Evolutionary conservation across 2,888 invertebrate genomes (phyloP).

Genomic region (Eristalis arbustorum): DNA sequence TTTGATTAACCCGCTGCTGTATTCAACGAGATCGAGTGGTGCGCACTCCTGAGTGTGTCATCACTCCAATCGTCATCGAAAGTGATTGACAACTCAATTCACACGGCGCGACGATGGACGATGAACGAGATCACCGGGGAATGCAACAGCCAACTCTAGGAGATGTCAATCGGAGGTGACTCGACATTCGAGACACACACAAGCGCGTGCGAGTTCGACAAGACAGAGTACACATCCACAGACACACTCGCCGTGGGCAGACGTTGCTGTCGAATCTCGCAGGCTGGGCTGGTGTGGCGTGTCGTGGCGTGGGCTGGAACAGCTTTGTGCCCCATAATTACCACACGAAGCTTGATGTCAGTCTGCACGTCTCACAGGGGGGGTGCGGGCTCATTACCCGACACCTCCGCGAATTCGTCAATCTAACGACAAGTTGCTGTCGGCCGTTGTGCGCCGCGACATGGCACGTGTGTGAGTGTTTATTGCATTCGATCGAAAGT

Average conservation of each 20-base stretch:
- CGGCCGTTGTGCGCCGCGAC: conserved; percentile 7
- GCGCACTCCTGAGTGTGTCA: neutral
- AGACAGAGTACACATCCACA: neutral
- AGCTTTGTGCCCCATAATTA: conserved; percentile 52
- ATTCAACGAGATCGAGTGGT: neutral
- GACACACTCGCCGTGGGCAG: conserved; percentile 26
- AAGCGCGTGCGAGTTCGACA: no score
- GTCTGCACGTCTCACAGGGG: conserved; percentile 3
- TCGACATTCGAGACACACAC: conserved; percentile 1
- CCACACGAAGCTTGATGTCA: neutral
- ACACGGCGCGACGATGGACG: no score
- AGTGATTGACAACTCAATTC: neutral
- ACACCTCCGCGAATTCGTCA: conserved; percentile 60
- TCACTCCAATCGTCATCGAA: conserved; percentile 3
- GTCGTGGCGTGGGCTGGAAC: conserved; percentile 38
- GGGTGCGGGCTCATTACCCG: conserved; percentile 46
- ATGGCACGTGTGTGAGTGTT: conserved; percentile 54
- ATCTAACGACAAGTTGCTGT: conserved; percentile 13
- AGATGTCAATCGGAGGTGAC: neutral
- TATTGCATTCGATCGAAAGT: conserved; percentile 38
- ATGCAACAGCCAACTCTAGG: neutral
- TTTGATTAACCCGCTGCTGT: conserved; percentile 19
- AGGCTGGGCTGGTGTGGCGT: conserved; percentile 10
- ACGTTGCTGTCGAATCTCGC: conserved; percentile 20
- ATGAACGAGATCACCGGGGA: no score